Percentiles rank a stretch among this genome's conserved stretches.
Evolutionary conservation across 2,797 vertebrate species (phyloP).

Genomic region (Emys orbicularis): DNA sequence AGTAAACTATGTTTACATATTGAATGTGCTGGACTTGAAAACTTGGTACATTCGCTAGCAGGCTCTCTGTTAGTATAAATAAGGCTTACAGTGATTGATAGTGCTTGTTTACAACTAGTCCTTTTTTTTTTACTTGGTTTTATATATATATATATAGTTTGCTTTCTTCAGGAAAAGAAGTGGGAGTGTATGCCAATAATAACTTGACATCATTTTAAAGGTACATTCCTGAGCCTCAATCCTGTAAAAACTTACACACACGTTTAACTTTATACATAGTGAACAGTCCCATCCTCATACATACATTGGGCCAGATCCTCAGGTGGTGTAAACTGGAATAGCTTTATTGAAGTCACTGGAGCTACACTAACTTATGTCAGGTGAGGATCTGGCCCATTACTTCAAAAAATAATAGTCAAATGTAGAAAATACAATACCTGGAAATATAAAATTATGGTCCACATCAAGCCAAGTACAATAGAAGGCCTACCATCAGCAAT

Average conservation of each 20-base stretch:
- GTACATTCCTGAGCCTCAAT: background rate
- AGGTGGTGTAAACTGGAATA: background rate
- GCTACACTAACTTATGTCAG: background rate
- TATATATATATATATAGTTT: background rate
- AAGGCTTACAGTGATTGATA: background rate
- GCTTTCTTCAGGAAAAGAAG: background rate
- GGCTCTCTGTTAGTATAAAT: background rate
- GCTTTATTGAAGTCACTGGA: background rate
- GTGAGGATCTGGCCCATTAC: background rate
- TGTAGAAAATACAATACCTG: conserved; percentile 84
- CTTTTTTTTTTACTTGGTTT: background rate
- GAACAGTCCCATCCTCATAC: background rate
- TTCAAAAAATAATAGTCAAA: background rate
- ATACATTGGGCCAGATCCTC: background rate
- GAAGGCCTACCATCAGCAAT: conserved; percentile 96
- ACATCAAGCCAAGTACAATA: conserved; percentile 95
- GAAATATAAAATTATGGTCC: conserved; percentile 99
- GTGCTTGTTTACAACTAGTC: background rate
- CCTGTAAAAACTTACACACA: background rate
- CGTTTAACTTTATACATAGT: background rate
- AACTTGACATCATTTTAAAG: background rate
- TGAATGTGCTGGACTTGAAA: background rate
- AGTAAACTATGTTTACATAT: background rate
- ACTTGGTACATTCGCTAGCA: background rate
- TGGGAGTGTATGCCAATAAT: background rate